Evolutionary conservation across 2,797 vertebrate species (phyloP), one percentile per base, ranked within the genome.

Genomic region (Aulostomus chinensis): DNA sequence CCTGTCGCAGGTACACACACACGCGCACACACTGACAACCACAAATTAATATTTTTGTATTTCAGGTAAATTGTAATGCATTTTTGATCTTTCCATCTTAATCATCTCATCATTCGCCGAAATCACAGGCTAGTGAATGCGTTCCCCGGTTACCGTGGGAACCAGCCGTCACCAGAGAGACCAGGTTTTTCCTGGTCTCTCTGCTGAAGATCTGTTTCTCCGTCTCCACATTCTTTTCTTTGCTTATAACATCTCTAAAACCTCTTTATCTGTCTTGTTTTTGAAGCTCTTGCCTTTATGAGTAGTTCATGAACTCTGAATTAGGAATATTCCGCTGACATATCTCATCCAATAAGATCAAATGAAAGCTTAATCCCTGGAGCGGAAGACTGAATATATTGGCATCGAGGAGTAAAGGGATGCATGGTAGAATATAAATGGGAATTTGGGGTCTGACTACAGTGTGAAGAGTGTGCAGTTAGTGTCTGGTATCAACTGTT

Each of bases 1-100:
- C 74, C 85, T 93, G 48, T 91, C 94, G 32, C 94, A 96, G 94
- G 96, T 97, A 76, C 8, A 28, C 9, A 15, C 20, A 16, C 24
- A 15, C 31, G 46, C 39, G 24, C 28, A 17, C 10, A 22, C 47
- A 56, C 15, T 40, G 21, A 37, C 10, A n/a, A n/a, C n/a, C n/a
- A n/a, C n/a, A n/a, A n/a, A n/a, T n/a, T n/a, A n/a, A n/a, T n/a
- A n/a, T n/a, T n/a, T n/a, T n/a, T n/a, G n/a, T n/a, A n/a, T n/a
- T n/a, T n/a, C n/a, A n/a, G n/a, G n/a, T n/a, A n/a, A 18, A 29
- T 40, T 13, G 33, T 39, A 41, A 28, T 45, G 20, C 48, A 51
- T 24, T 46, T 24, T 8, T 8, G 22, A 24, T 24, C 4, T 24
- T 24, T 24, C 8, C 22, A 24, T 24, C 22, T 4, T 8, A 24